These are phyloP conservation scores for Hesperia comma DNA, from an alignment of 2,888 invertebrate genomes.

Conservation along the genomic window DNA sequence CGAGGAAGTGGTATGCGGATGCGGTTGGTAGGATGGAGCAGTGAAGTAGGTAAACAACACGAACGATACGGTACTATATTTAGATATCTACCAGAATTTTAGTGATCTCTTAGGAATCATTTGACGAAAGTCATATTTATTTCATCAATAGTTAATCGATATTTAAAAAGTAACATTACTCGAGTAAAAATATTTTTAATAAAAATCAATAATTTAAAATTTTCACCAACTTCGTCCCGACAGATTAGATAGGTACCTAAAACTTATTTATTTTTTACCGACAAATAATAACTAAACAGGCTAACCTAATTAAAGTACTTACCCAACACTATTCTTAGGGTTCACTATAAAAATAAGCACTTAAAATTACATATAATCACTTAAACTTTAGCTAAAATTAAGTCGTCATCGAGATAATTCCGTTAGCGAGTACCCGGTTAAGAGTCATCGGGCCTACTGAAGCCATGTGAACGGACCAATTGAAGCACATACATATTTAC, in stretches of 20 bases:
- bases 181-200: too few relatives aligned
- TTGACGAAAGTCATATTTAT: neutral
- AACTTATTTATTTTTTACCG: too few relatives aligned
- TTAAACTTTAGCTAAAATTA: slow-evolving; percentile 6
- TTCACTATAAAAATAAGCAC: slow-evolving; percentile 7
- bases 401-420: slow-evolving; percentile 15
- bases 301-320: neutral
- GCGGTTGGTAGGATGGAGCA: slow-evolving; percentile 54
- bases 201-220: too few relatives aligned
- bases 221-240: too few relatives aligned
- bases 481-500: slow-evolving; percentile 71
- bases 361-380: slow-evolving; percentile 14
- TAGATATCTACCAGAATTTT: neutral
- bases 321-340: neutral
- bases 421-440: slow-evolving; percentile 24
- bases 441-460: slow-evolving; percentile 70
- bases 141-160: too few relatives aligned
- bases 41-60: slow-evolving; percentile 55
- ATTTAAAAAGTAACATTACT: too few relatives aligned
- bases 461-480: slow-evolving; percentile 60
- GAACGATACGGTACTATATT: slow-evolving; percentile 18
- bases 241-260: too few relatives aligned
- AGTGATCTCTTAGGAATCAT: neutral
- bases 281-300: neutral
- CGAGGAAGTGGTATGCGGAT: slow-evolving; percentile 77